A percentile compares a stretch with the other conserved stretches of the same genome.
These are phyloP conservation scores for Plebejus anna DNA, from an alignment of 2,888 invertebrate species.

Conservation along the genomic window DNA sequence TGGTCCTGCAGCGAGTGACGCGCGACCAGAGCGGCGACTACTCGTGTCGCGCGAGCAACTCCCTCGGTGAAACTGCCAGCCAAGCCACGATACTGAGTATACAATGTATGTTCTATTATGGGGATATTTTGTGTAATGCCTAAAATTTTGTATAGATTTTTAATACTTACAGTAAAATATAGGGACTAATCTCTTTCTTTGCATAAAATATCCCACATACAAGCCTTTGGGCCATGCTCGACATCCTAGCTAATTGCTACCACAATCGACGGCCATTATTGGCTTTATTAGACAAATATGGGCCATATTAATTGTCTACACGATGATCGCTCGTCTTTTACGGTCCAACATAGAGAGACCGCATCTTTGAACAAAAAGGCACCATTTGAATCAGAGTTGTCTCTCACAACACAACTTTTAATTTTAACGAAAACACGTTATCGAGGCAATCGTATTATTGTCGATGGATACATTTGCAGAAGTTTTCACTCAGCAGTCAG, in stretches of 20 bases:
- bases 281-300: neutral
- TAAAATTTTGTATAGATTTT: too few relatives aligned
- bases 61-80: slow-evolving; percentile 89
- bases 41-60: slow-evolving; percentile 90
- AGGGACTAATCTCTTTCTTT: too few relatives aligned
- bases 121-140: too few relatives aligned
- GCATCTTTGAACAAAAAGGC: neutral
- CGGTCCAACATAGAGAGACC: neutral
- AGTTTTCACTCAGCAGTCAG: neutral
- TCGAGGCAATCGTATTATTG: neutral
- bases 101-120: slow-evolving; percentile 85
- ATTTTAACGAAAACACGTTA: neutral
- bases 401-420: neutral
- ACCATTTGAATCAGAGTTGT: neutral
- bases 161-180: too few relatives aligned
- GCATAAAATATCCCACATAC: too few relatives aligned
- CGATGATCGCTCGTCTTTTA: neutral
- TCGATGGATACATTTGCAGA: neutral
- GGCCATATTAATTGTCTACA: too few relatives aligned
- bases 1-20: slow-evolving; percentile 91
- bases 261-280: too few relatives aligned
- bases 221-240: neutral
- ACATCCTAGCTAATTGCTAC: too few relatives aligned
- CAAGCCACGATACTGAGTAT: slow-evolving; percentile 87
- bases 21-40: slow-evolving; percentile 91